These are phyloP conservation scores for Brachyhypopomus gauderio DNA, from an alignment of 2,113 vertebrate species.

Conservation along the genomic window DNA sequence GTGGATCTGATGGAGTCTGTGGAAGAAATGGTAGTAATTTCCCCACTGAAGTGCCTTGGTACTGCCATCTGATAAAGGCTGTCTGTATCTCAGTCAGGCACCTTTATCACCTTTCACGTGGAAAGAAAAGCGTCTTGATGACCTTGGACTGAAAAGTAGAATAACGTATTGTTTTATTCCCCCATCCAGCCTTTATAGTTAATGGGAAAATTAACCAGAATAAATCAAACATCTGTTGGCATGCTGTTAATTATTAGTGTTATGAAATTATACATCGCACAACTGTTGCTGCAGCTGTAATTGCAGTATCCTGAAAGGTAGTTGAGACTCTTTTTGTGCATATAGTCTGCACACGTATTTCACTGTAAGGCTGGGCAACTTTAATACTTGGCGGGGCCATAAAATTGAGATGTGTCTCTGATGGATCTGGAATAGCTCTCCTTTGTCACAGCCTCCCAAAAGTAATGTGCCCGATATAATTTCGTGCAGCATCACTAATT, in stretches of 20 bases:
- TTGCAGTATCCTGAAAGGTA: background rate
- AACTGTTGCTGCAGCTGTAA: background rate
- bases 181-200: too few relatives aligned
- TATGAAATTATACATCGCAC: background rate
- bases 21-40: conserved; percentile 3
- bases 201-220: too few relatives aligned
- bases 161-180: background rate
- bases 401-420: too few relatives aligned
- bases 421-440: too few relatives aligned
- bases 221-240: background rate
- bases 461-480: too few relatives aligned
- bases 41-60: background rate
- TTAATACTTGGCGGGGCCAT: too few relatives aligned
- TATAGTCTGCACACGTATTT: too few relatives aligned
- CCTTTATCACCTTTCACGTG: conserved; percentile 10
- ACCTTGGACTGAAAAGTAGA: conserved; percentile 5
- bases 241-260: background rate
- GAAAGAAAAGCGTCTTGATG: background rate
- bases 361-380: too few relatives aligned
- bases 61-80: background rate
- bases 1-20: background rate
- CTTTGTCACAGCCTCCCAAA: too few relatives aligned
- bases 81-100: background rate
- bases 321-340: too few relatives aligned
- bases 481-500: too few relatives aligned